Base-by-base conservation (phyloP, 2,797 vertebrate genomes). In the Hypotaenidia okinawae region DNA sequence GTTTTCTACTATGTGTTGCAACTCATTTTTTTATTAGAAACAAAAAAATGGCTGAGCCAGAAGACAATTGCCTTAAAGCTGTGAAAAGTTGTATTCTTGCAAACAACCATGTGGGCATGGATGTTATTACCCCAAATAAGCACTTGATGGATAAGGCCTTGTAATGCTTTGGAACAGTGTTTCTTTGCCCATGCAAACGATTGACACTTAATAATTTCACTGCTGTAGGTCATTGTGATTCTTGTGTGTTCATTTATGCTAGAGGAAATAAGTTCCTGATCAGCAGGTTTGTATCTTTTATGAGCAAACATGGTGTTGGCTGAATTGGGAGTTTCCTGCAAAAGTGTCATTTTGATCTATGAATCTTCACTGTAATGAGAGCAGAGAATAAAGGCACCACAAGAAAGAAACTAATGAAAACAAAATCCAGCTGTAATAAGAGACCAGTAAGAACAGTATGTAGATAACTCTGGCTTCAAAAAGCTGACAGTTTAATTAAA, bases 401-500 rank as follows among this genome's bases (percentile, higher is more conserved):
- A 70, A 87, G 88, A 91, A 95, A 81, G 58, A 47, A 92, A 85
- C 79, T 97, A 97, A 97, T 96, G 93, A 97, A 97, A 96, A 95
- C 69, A 87, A 93, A 97, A 95, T 94, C 90, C 58, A 91, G 58
- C 74, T 96, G 89, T 96, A 97, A 97, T 93, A 78, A 90, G 86
- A 93, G 90, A 82, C 41, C 70, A 83, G 78, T 68, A 92, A 87
- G 77, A 94, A 83, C 57, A 43, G 67, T 69, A 82, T 84, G 87
- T 76, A 91, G 92, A 90, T 95, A 96, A 91, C 74, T 70, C 88
- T 45, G 85, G 67, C 89, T 89, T 96, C 78, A 77, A 72, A 92
- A 83, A 93, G 27, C 67, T 97, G 96, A 96, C 96, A 97, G 91
- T 97, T 96, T 97, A 97, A 97, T 97, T 97, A 97, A 96, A 96